A percentile compares a stretch with the other conserved stretches of the same genome.
phyloP scores from a whole-genome alignment of 2,113 vertebrate genomes.

The Potamarius usumacintae region DNA sequence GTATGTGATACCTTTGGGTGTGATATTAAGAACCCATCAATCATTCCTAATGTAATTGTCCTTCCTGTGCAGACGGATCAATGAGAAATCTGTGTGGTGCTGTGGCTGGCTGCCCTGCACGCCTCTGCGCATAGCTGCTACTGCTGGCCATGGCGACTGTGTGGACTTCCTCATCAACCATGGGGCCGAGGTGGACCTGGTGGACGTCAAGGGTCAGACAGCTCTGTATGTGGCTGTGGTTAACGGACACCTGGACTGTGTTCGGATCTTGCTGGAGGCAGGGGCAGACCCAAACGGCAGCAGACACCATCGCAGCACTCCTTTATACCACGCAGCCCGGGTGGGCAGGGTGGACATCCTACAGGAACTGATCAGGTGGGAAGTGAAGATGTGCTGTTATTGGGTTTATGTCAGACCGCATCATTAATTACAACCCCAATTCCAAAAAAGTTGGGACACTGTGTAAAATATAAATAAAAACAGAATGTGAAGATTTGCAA shows the following conservation, averaged over 20 bases:
- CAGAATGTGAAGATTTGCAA: no score
- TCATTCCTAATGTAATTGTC: background rate
- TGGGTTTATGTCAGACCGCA: background rate
- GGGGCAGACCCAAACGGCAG: slow-evolving; percentile 91
- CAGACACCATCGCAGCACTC: slow-evolving; percentile 90
- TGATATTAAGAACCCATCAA: background rate
- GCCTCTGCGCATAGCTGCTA: slow-evolving; percentile 85
- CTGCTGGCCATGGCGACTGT: slow-evolving; percentile 83
- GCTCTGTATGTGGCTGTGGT: slow-evolving; percentile 90
- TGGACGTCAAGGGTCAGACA: slow-evolving; percentile 93
- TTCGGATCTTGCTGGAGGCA: slow-evolving; percentile 84
- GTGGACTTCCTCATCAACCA: slow-evolving; percentile 84
- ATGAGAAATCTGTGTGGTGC: slow-evolving; percentile 93
- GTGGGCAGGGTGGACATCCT: slow-evolving; percentile 87
- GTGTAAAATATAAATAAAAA: no score
- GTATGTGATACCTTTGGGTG: background rate
- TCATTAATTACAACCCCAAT: no score
- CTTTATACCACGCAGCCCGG: slow-evolving; percentile 83
- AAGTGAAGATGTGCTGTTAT: background rate
- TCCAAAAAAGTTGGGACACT: no score
- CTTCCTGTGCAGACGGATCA: slow-evolving; percentile 78
- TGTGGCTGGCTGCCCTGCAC: slow-evolving; percentile 92
- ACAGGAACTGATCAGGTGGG: slow-evolving; percentile 85
- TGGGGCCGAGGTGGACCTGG: slow-evolving; percentile 88
- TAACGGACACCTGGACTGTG: slow-evolving; percentile 89